Evolutionary conservation across 2,113 vertebrate genomes (phyloP).

Genomic region (Hemiscyllium ocellatum): DNA sequence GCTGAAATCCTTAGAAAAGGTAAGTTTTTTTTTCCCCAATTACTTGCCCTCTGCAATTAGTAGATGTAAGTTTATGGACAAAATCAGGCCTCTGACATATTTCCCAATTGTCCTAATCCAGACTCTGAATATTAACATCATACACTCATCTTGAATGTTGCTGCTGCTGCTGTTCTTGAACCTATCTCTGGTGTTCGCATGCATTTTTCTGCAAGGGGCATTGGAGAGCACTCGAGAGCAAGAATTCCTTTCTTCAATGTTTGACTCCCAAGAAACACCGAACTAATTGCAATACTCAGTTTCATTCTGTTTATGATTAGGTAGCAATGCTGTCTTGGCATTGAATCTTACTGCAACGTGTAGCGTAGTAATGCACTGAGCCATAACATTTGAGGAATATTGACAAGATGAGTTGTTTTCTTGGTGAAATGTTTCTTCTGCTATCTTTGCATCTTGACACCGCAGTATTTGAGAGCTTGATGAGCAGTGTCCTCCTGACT

Average conservation of each 20-base stretch:
- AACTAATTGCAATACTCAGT: neutral
- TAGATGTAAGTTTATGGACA: neutral
- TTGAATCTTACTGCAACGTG: neutral
- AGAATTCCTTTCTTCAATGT: neutral
- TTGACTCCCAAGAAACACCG: neutral
- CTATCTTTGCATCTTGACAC: too few species aligned
- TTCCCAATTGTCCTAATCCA: neutral
- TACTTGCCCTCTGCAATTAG: neutral
- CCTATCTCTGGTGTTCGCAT: neutral
- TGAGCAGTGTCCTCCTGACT: neutral
- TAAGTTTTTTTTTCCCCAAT: slow-evolving; percentile 43
- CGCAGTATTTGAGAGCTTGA: neutral
- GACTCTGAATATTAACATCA: neutral
- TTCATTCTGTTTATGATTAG: neutral
- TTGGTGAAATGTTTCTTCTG: neutral
- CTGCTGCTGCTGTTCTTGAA: neutral
- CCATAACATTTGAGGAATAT: neutral
- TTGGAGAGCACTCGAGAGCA: neutral
- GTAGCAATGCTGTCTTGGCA: neutral
- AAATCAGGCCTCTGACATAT: neutral
- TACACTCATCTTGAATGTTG: neutral
- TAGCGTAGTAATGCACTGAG: neutral
- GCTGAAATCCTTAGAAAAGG: slow-evolving; percentile 86
- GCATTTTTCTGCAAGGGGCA: neutral
- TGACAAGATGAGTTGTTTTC: too few species aligned